These are phyloP conservation scores for Sciurus vulgaris DNA, from an alignment of 2,797 vertebrate genomes.

Conservation along the genomic window DNA sequence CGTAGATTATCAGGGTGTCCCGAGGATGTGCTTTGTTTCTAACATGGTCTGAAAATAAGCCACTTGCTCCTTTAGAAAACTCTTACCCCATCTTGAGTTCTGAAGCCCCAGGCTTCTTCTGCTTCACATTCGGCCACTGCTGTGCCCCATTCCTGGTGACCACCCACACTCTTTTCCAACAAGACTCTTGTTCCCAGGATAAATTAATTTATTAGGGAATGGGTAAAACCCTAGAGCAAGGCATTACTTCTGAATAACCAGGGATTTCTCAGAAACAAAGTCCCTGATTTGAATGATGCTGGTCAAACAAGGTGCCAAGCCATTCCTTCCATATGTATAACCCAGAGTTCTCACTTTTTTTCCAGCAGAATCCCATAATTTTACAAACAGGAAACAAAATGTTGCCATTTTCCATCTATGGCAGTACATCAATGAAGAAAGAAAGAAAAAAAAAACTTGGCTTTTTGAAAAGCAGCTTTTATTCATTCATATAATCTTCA, in stretches of 20 bases:
- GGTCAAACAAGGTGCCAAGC: background rate
- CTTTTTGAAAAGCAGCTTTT: constrained; percentile 75
- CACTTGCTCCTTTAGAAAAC: background rate
- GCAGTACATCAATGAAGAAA: constrained; percentile 28
- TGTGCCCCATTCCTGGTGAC: constrained; percentile 22
- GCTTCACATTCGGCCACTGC: background rate
- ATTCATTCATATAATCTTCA: constrained; percentile 77
- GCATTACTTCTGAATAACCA: constrained; percentile 62
- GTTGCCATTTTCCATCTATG: constrained; percentile 48
- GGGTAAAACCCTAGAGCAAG: constrained; percentile 55
- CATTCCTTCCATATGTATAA: background rate
- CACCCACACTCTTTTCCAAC: constrained; percentile 44
- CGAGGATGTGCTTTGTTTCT: background rate
- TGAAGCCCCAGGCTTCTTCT: background rate
- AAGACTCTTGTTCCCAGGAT: constrained; percentile 38
- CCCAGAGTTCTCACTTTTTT: background rate
- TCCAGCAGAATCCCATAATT: constrained; percentile 53
- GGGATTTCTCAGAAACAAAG: constrained; percentile 59
- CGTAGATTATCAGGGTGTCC: background rate
- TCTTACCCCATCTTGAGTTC: background rate
- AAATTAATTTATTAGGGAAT: constrained; percentile 64
- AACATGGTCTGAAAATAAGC: background rate
- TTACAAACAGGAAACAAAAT: constrained; percentile 71
- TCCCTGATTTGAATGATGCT: constrained; percentile 33
- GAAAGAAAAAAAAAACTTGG: background rate